Conservation (phyloP, 2,888 invertebrate species). For the Drosophila affinis region DNA sequence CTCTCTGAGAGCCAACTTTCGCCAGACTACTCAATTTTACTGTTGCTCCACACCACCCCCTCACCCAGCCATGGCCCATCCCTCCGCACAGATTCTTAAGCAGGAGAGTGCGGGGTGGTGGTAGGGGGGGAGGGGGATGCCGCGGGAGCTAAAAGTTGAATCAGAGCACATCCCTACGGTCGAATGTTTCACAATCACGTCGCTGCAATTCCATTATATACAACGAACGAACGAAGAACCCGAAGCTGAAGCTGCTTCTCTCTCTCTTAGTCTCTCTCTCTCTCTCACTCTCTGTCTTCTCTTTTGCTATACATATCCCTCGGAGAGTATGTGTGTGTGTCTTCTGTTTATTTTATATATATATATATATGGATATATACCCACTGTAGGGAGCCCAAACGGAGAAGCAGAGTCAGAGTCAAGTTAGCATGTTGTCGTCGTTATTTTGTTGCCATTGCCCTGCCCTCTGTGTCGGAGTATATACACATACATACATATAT, state of each 20-base stretch:
- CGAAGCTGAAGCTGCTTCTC: slow-evolving; percentile 2
- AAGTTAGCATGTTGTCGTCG: slow-evolving; percentile 69
- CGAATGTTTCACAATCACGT: slow-evolving; percentile 83
- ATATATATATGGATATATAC: slow-evolving; percentile 44
- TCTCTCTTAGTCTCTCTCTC: slow-evolving; percentile 8
- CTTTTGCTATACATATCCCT: slow-evolving; percentile 19
- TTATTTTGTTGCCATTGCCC: slow-evolving; percentile 61
- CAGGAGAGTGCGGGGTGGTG: slow-evolving; percentile 16
- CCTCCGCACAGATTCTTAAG: slow-evolving; percentile 35
- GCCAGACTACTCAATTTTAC: slow-evolving; percentile 72
- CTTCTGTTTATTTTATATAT: slow-evolving; percentile 42
- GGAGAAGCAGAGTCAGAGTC: slow-evolving; percentile 26
- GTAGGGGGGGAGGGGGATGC: slow-evolving; percentile 31
- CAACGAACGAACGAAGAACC: slow-evolving; percentile 41
- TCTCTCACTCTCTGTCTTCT: background rate
- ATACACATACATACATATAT: slow-evolving; percentile 4
- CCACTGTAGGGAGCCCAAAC: slow-evolving; percentile 34
- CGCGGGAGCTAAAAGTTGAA: slow-evolving; percentile 78
- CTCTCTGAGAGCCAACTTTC: slow-evolving; percentile 56
- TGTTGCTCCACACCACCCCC: slow-evolving; percentile 27
- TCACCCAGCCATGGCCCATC: background rate
- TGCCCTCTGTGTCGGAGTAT: background rate
- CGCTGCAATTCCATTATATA: slow-evolving; percentile 83
- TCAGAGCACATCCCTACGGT: slow-evolving; percentile 84
- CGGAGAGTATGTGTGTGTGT: slow-evolving; percentile 11